Base-by-base conservation (phyloP, 37 sponge, comb jelly and placozoan genomes). In the Bolinopsis microptera region DNA sequence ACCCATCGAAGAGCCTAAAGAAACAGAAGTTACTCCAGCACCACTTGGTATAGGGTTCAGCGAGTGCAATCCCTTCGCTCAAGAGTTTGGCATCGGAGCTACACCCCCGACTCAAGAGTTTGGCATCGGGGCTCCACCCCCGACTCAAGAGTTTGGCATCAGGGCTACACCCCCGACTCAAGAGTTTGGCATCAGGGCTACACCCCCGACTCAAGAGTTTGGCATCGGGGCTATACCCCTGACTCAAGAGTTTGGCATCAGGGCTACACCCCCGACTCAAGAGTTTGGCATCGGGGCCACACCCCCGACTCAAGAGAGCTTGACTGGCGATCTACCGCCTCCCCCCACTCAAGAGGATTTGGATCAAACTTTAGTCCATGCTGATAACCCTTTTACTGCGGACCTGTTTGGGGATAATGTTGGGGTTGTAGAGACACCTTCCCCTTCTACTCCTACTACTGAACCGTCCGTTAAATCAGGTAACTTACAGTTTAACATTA, bases 21-120 rank as follows among this genome's bases (percentile, higher is more conserved):
- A 21, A 23, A 72, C 3, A 3, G 30, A 24, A 9, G 25, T n/a
- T 9, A 72, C 26, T 23, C 22, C 74, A 72, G 31, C 31, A 23
- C 31, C 74, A 23, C 18, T 72, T 5, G 18, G 30, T 21, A 5
- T n/a, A 72, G 30, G 74, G 36, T 77, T 77, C 36, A 77, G 80
- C 80, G 80, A 77, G 80, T 34, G 80, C 21, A 77, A 77, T 18
- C 80, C 80, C 1, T 77, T 77, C 80, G 80, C 80, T 8, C 33
- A 1, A 2, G 21, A 13, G 18, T 77, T 32, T 8, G 37, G 35
- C 0, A 13, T 48, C 9, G 13, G 9, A 13, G 61, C 61, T 18
- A 5, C 13, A 13, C 61, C 61, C 61, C 13, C 61, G 13, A 5
- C 5, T 5, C 61, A 48, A 13, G 61, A 48, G 9, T 18, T 13